A percentile compares a stretch with the other conserved stretches of the same genome.
Conservation (phyloP, 2,888 invertebrate genomes). For the Hipparchia sbordonii region DNA sequence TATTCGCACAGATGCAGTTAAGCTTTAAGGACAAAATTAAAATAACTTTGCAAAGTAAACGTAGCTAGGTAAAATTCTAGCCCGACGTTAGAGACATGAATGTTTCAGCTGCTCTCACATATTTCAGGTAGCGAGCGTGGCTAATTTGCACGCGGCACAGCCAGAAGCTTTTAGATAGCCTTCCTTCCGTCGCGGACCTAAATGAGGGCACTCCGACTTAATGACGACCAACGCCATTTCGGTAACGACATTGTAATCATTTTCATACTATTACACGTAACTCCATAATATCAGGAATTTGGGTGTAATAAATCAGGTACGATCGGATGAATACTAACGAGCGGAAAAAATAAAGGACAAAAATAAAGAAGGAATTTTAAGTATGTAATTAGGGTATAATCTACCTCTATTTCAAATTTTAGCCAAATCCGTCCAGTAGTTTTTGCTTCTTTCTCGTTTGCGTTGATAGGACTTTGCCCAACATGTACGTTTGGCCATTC, state of each 20-base stretch:
- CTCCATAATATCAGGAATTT: conserved; percentile 28
- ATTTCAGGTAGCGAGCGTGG: conserved; percentile 67
- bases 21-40: background rate
- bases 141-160: conserved; percentile 72
- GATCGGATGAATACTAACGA: conserved; percentile 3
- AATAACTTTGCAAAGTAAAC: background rate
- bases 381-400: no score
- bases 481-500: no score
- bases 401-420: no score
- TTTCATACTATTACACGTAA: conserved; percentile 34
- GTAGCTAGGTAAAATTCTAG: conserved; percentile 7
- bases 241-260: conserved; percentile 37
- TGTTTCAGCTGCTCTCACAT: conserved; percentile 68
- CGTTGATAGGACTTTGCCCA: no score
- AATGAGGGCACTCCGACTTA: conserved; percentile 75
- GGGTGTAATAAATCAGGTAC: background rate
- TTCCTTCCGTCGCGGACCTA: conserved; percentile 73
- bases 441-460: no score
- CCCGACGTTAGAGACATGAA: conserved; percentile 52
- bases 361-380: background rate
- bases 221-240: conserved; percentile 62
- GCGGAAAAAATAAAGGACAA: background rate
- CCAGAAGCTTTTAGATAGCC: conserved; percentile 69
- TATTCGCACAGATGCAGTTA: no score
- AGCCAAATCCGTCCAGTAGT: no score